A percentile compares a stretch with the other conserved stretches of the same genome.
These are phyloP conservation scores for Siderastrea radians DNA, from an alignment of 92 coral and sea anemone genomes.

Conservation along the genomic window DNA sequence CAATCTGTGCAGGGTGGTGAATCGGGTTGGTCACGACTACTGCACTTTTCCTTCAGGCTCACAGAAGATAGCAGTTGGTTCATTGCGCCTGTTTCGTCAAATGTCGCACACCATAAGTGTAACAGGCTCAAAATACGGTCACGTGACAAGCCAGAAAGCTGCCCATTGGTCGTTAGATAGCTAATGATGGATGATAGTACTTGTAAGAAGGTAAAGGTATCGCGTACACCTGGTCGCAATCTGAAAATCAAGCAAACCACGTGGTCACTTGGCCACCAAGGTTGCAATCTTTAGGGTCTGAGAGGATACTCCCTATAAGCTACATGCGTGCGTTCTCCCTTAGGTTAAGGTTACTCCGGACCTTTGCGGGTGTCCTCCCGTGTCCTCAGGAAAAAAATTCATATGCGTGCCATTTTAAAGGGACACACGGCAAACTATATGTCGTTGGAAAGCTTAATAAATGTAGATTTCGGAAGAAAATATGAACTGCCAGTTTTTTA, in stretches of 20 bases:
- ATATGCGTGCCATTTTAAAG: too few species aligned
- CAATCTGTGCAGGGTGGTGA: background rate
- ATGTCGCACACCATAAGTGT: slow-evolving; percentile 68
- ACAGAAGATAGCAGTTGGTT: slow-evolving; percentile 26
- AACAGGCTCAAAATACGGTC: slow-evolving; percentile 62
- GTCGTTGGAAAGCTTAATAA: too few species aligned
- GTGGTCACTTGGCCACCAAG: background rate
- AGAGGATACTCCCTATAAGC: background rate
- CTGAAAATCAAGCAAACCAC: slow-evolving; percentile 16
- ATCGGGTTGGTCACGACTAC: background rate
- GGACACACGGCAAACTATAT: too few species aligned
- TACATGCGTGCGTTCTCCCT: background rate
- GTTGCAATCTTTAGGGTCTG: too few species aligned
- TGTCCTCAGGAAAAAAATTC: too few species aligned
- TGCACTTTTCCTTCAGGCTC: background rate
- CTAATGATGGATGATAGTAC: slow-evolving; percentile 54
- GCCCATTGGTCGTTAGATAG: slow-evolving; percentile 41
- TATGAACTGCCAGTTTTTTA: too few species aligned
- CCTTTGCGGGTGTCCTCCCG: too few species aligned
- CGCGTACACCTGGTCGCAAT: background rate
- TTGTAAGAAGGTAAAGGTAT: slow-evolving; percentile 36
- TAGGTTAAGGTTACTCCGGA: too few species aligned
- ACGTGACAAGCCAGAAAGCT: slow-evolving; percentile 44
- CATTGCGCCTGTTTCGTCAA: slow-evolving; percentile 37
- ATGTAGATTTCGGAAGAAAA: too few species aligned